Evolutionary conservation across 2,113 vertebrate species (phyloP), one percentile per base, ranked within the genome.

Genomic region (Corapipo altera): DNA sequence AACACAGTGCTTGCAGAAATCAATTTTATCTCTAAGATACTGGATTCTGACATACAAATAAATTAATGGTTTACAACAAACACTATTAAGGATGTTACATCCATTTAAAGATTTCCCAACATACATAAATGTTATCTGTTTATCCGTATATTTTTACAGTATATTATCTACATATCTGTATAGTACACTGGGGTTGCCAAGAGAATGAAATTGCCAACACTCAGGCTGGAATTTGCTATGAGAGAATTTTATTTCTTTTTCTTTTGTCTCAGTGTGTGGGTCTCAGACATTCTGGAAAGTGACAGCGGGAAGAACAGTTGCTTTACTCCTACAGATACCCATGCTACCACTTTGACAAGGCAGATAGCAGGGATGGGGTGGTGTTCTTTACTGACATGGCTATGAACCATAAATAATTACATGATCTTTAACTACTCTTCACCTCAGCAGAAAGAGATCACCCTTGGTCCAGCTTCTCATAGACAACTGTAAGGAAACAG

Each of bases 1-100:
- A 95, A 91, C 69, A 78, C 39, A 82, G 71, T 26, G 62, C 73
- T 81, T 96, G 76, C 93, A 96, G 89, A 96, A 97, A 93, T 69
- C 84, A 74, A 87, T 83, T 84, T 52, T 43, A 79, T 83, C 90
- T 96, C 93, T 70, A 88, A 95, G 88, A 97, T 91, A 85, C 62
- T 79, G 37, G 37, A 89, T 85, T 84, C 78, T 65, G 93, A 93
- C 78, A 85, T 41, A 77, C 52, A 67, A 95, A 89, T 69, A 89
- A 86, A 79, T 82, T 72, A 94, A 96, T 19, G 43, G 49, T 37
- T 61, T 78, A 84, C 83, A 95, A 84, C n/a, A 80, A 85, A 80
- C 26, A 77, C 43, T 91, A 94, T 74, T 74, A 85, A 33, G 88
- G 88, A 95, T 66, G 62, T 43, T 57, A 55, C 43, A 89, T 44